Conservation (phyloP, 2,797 vertebrate species). For the Centroberyx gerrardi region DNA sequence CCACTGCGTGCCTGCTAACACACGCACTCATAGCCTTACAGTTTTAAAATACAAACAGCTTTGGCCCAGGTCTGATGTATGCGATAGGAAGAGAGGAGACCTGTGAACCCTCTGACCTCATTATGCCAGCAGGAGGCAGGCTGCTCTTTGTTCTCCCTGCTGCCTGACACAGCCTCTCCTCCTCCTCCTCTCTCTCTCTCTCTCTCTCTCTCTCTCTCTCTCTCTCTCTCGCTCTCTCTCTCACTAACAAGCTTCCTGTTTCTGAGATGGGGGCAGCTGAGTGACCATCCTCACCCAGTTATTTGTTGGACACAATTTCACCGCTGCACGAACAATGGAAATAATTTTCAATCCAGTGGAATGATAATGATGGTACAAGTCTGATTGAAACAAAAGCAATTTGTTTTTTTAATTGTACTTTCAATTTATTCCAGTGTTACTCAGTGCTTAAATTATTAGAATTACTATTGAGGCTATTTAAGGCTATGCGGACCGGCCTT, state of each 20-base stretch:
- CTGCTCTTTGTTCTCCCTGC: conserved; percentile 74
- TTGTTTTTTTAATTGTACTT: conserved; percentile 32
- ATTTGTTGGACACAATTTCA: not conserved
- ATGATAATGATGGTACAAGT: conserved; percentile 28
- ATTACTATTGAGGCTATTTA: conserved; percentile 23
- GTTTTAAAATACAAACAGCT: conserved; percentile 55
- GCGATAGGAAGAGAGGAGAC: conserved; percentile 60
- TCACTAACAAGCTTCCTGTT: conserved; percentile 58
- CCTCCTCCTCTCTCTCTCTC: conserved; percentile 22
- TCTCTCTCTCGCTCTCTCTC: conserved; percentile 14
- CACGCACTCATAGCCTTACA: conserved; percentile 19
- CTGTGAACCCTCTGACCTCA: conserved; percentile 87
- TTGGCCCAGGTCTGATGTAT: conserved; percentile 42
- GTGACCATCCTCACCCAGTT: conserved; percentile 33
- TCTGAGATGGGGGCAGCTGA: conserved; percentile 18
- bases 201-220: conserved; percentile 17
- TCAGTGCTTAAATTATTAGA: conserved; percentile 26
- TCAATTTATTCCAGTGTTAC: conserved; percentile 2
- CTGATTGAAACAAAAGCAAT: conserved; percentile 42
- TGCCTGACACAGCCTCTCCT: conserved; percentile 41
- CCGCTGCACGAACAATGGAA: conserved; percentile 6
- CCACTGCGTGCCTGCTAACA: not conserved
- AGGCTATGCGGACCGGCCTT: not conserved
- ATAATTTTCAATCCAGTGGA: conserved; percentile 26
- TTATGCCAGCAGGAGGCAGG: conserved; percentile 83